phyloP scores from a whole-genome alignment of 2,888 invertebrate genomes.

The Cybosia mesomella region DNA sequence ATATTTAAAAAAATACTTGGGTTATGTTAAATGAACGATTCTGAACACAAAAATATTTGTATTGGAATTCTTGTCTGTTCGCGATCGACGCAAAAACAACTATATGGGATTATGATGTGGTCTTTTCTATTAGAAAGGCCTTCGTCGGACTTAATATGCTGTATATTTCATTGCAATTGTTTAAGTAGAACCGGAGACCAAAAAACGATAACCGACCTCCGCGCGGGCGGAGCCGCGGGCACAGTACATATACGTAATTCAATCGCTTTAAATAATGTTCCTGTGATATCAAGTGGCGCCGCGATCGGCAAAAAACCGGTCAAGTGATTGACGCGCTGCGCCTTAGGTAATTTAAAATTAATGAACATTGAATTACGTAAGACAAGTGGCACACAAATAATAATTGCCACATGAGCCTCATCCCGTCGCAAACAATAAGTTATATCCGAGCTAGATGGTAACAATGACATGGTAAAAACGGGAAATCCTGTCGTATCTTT shows the following conservation, averaged over 20 bases:
- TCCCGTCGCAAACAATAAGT: constrained; percentile 47
- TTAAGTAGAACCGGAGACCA: too few species aligned
- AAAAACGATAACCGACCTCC: too few species aligned
- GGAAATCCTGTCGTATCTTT: constrained; percentile 48
- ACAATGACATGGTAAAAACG: constrained; percentile 48
- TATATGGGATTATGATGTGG: too few species aligned
- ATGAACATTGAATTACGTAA: constrained; percentile 62
- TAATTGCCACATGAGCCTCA: constrained; percentile 56
- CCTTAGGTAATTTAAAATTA: constrained; percentile 61
- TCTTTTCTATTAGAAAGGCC: too few species aligned
- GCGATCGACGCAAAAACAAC: too few species aligned
- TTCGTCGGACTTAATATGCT: too few species aligned
- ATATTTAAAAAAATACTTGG: too few species aligned
- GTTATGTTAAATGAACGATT: too few species aligned
- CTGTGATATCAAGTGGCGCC: constrained; percentile 66
- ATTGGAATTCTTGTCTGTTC: too few species aligned
- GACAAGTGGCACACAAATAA: constrained; percentile 34
- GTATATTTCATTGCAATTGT: too few species aligned
- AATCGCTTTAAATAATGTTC: constrained; percentile 41
- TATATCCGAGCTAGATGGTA: constrained; percentile 36
- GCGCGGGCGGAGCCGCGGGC: too few species aligned
- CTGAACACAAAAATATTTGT: too few species aligned
- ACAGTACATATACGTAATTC: constrained; percentile 29
- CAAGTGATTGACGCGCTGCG: constrained; percentile 61
- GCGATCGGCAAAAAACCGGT: constrained; percentile 59